phyloP scores from a whole-genome alignment of 2,888 invertebrate species.

The Mechanitis mazaeus region DNA sequence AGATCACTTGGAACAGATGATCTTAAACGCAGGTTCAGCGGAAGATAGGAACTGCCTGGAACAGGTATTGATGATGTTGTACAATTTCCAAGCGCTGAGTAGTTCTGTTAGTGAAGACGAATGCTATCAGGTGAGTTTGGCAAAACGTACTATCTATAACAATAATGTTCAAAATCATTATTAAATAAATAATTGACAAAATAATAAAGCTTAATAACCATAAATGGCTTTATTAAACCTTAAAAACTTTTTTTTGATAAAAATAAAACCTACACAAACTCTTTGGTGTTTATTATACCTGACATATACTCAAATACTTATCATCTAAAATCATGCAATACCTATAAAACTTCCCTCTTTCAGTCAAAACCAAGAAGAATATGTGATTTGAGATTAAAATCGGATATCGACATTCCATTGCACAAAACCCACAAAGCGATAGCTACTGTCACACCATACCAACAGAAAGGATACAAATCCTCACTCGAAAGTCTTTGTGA shows the following conservation, averaged over 20 bases:
- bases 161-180: too few relatives aligned
- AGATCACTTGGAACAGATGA: constrained; percentile 71
- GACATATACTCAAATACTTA: constrained; percentile 12
- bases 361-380: constrained; percentile 67
- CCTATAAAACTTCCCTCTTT: constrained; percentile 29
- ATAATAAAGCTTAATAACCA: background rate
- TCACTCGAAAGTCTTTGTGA: constrained; percentile 68
- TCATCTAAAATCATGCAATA: constrained; percentile 11
- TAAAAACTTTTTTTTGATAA: background rate
- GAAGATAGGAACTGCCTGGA: constrained; percentile 79
- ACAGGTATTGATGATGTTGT: constrained; percentile 78
- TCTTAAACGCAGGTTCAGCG: constrained; percentile 67
- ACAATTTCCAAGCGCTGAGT: constrained; percentile 77
- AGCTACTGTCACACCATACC: constrained; percentile 80
- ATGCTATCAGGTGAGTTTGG: constrained; percentile 61
- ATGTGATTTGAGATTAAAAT: constrained; percentile 62
- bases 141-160: too few relatives aligned
- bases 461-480: constrained; percentile 68
- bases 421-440: constrained; percentile 75
- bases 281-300: constrained; percentile 5
- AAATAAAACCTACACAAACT: background rate
- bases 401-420: constrained; percentile 58
- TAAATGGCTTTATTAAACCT: constrained; percentile 10
- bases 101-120: constrained; percentile 76
- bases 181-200: too few relatives aligned